Conservation (phyloP, 1,140 invertebrate species). For the Ylistrum balloti region DNA sequence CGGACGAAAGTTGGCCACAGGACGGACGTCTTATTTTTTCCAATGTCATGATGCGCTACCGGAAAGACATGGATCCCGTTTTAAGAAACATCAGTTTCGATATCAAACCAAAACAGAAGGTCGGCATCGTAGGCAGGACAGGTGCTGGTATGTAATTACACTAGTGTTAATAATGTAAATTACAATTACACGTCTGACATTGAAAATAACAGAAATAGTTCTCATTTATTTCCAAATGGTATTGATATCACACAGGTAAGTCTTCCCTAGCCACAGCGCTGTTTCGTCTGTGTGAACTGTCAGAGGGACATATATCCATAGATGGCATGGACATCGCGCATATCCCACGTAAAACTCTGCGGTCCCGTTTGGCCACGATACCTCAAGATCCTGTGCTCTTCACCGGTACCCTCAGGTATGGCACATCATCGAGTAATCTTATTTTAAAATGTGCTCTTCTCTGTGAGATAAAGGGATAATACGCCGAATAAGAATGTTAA, state of each 20-base stretch:
- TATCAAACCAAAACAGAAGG: slow-evolving; percentile 84
- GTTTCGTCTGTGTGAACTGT: slow-evolving; percentile 83
- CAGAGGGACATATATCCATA: slow-evolving; percentile 71
- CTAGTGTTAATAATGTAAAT: no score
- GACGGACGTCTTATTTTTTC: slow-evolving; percentile 84
- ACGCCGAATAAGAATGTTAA: no score
- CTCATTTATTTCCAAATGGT: not conserved
- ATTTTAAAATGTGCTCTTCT: no score
- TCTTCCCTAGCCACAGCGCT: slow-evolving; percentile 83
- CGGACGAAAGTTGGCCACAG: slow-evolving; percentile 84
- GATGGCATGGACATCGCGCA: slow-evolving; percentile 71
- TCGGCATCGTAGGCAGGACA: slow-evolving; percentile 84
- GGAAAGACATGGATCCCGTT: slow-evolving; percentile 80
- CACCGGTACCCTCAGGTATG: slow-evolving; percentile 77
- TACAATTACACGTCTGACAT: no score
- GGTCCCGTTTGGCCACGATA: slow-evolving; percentile 73
- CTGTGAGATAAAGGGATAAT: no score
- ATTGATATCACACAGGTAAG: slow-evolving; percentile 82
- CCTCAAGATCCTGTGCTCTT: slow-evolving; percentile 83
- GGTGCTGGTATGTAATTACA: slow-evolving; percentile 79
- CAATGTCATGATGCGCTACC: slow-evolving; percentile 83
- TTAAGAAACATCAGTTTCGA: slow-evolving; percentile 84
- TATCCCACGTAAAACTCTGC: slow-evolving; percentile 68
- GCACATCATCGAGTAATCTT: no score
- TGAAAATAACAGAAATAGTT: no score